Evolutionary conservation across 2,888 invertebrate species (phyloP).

Genomic region (Toxonevra muliebris): DNA sequence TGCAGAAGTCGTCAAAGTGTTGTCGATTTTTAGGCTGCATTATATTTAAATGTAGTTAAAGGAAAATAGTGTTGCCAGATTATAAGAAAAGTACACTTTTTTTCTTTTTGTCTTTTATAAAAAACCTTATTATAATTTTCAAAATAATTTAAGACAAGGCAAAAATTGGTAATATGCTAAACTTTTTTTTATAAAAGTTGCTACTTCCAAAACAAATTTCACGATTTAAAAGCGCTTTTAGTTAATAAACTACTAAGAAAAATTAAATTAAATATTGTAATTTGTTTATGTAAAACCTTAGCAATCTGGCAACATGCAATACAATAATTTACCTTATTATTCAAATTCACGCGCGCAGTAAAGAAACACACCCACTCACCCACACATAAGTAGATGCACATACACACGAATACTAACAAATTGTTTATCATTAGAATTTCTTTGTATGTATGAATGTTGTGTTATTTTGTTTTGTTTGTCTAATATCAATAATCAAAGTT

Average conservation of each 20-base stretch:
- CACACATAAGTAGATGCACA: no score
- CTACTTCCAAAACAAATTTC: no score
- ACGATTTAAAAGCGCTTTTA: no score
- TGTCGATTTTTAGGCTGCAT: slow-evolving; percentile 51
- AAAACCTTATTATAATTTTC: no score
- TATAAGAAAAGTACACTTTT: not conserved
- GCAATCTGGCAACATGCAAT: no score
- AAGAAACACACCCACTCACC: no score
- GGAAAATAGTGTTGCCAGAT: not conserved
- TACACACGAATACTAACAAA: no score
- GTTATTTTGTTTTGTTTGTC: slow-evolving; percentile 28
- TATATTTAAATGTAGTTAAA: slow-evolving; percentile 16
- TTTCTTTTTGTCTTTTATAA: not conserved
- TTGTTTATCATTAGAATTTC: not conserved
- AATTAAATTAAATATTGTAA: no score
- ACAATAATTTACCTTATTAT: not conserved
- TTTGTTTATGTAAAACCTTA: no score
- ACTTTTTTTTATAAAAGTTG: no score
- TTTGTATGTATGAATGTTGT: not conserved
- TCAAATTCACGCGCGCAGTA: not conserved
- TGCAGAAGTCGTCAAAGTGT: slow-evolving; percentile 23
- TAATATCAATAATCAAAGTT: slow-evolving; percentile 32
- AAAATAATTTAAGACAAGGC: no score
- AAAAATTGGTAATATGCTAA: not conserved
- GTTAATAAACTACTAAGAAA: no score